Conservation (phyloP, 2,113 vertebrate species). For the Lipotes vexillifer region DNA sequence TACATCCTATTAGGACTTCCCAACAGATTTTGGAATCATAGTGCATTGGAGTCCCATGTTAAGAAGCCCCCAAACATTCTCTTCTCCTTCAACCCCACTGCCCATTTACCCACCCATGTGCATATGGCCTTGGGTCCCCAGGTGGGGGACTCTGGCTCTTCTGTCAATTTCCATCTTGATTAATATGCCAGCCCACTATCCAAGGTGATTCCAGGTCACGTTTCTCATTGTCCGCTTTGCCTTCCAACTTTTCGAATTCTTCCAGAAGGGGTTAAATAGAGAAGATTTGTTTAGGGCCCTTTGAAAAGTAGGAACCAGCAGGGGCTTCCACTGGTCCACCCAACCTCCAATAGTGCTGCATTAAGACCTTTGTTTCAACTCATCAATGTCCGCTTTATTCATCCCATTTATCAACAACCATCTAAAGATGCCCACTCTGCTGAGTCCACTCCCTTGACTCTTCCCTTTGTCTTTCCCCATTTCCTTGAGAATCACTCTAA, state of each 20-base stretch:
- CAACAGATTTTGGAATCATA: background rate
- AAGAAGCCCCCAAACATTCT: background rate
- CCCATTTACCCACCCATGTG: background rate
- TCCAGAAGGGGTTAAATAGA: background rate
- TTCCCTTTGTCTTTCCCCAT: background rate
- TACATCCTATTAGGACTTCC: background rate
- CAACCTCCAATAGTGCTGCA: background rate
- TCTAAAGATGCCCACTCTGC: background rate
- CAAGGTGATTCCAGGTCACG: background rate
- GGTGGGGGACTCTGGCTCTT: background rate
- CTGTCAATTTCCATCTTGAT: background rate
- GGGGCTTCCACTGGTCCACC: background rate
- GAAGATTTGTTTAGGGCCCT: background rate
- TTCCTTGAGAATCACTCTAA: background rate
- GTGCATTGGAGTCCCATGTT: background rate
- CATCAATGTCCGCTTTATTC: background rate
- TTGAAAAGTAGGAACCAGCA: background rate
- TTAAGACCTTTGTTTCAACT: background rate
- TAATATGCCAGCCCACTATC: background rate
- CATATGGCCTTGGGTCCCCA: background rate
- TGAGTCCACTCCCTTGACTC: background rate
- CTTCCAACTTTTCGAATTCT: background rate
- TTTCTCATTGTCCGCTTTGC: background rate
- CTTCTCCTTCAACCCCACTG: background rate
- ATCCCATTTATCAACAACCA: background rate